Evolutionary conservation across 2,797 vertebrate genomes (phyloP), one percentile per base, ranked within the genome.

Genomic region (Crypturellus tataupa): DNA sequence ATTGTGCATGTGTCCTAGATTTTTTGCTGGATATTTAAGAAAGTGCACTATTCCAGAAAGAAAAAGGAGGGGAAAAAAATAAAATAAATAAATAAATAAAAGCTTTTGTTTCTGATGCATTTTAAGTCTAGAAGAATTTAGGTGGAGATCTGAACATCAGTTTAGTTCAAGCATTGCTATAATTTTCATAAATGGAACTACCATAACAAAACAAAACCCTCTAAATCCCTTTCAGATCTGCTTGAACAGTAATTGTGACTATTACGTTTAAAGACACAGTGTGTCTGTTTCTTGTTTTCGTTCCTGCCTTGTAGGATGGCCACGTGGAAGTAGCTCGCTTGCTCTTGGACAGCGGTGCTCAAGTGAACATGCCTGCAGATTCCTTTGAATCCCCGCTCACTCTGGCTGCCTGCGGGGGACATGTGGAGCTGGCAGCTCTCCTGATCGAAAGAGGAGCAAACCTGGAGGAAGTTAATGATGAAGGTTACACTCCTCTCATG

Each of bases 291-390:
- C 9, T 14, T 31, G 16, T 53, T 5, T 3, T 78, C 9, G 2
- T 39, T 21, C 44, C 19, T 72, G 27, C 77, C 40, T 33, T 82
- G 70, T 96, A 99, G 99, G 99, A 99, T 47, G 99, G 99, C 72
- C 99, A 99, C 71, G 99, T 99, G 96, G 99, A 99, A 97, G 99
- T 99, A 97, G 99, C 99, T 17, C 99, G 99, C 90, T 98, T 99
- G 97, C 98, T 99, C 96, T 98, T 99, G 97, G 99, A 99, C 98
- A 99, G 99, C 80, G 99, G 99, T 14, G 99, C 99, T 69, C 99
- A 99, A 97, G 99, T 99, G 95, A 99, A 99, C 97, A 99, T 99
- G 99, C 99, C 99, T 67, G 99, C 99, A 1, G 99, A 99, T 97
- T 99, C 99, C 18, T 99, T 99, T 33, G 99, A 99, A 88, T 99